Evolutionary conservation across 92 coral and sea anemone genomes (phyloP).

Genomic region (Metridium senile): DNA sequence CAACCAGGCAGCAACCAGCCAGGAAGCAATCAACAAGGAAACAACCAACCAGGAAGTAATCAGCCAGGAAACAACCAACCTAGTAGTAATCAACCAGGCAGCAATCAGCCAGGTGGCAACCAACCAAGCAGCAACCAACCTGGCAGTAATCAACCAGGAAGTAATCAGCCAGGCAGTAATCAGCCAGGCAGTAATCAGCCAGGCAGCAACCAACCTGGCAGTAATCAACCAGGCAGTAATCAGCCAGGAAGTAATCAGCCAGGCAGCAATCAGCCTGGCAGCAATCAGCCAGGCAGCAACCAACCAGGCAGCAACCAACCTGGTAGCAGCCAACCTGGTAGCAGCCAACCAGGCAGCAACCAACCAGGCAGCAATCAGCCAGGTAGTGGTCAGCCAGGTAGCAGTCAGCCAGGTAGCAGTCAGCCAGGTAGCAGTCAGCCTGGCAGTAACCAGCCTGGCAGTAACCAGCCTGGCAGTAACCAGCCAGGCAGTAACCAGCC

Average conservation of each 20-base stretch:
- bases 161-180: neutral
- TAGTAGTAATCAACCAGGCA: conserved; percentile 7
- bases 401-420: neutral
- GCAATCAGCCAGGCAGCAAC: neutral
- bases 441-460: conserved; percentile 2
- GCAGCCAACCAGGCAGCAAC: conserved; percentile 8
- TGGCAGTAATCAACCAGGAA: neutral
- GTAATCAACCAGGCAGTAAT: conserved; percentile 16
- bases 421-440: neutral
- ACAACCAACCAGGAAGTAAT: neutral
- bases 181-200: neutral
- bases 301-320: conserved; percentile 13
- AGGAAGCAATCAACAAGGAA: neutral
- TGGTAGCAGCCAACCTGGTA: conserved; percentile 5
- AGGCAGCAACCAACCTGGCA: conserved; percentile 17
- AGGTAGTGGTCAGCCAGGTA: neutral
- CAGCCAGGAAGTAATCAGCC: conserved; percentile 40
- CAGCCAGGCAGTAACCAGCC: conserved; percentile 26
- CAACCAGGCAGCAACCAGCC: conserved; percentile 1
- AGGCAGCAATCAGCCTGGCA: conserved; percentile 28
- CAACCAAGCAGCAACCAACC: conserved; percentile 9
- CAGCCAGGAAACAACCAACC: conserved; percentile 12
- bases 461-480: neutral
- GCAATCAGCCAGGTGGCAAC: conserved; percentile 10
- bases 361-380: conserved; percentile 13